A percentile compares a stretch with the other conserved stretches of the same genome.
phyloP scores from a whole-genome alignment of 2,113 vertebrate genomes.

The Redunca redunca region DNA sequence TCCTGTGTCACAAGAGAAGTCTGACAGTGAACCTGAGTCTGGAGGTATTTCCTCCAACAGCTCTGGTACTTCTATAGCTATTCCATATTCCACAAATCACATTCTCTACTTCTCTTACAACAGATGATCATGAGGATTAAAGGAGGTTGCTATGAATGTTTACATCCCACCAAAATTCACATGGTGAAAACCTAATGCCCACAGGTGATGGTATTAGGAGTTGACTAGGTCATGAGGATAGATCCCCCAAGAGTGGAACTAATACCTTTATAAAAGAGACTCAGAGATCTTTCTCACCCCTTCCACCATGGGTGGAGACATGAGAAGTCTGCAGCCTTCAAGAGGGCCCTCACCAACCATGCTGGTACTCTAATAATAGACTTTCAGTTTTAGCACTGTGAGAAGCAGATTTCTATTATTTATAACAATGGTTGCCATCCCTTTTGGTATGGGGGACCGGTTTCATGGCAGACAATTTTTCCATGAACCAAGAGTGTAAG shows the following conservation, averaged over 20 bases:
- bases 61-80: background rate
- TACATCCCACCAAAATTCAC: background rate
- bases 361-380: background rate
- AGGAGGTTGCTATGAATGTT: background rate
- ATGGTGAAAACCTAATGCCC: background rate
- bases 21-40: background rate
- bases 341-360: background rate
- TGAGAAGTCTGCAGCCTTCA: background rate
- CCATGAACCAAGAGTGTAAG: background rate
- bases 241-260: background rate
- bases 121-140: background rate
- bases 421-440: background rate
- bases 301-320: background rate
- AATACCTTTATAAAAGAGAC: background rate
- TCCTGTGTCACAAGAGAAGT: background rate
- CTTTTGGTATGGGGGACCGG: rapidly evolving
- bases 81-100: background rate
- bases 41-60: background rate
- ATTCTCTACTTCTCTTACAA: background rate
- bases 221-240: background rate
- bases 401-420: background rate
- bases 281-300: background rate
- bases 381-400: background rate
- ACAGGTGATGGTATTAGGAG: background rate
- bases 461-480: background rate